Base-by-base conservation (phyloP, 2,113 vertebrate genomes). In the Paramisgurnus dabryanus region DNA sequence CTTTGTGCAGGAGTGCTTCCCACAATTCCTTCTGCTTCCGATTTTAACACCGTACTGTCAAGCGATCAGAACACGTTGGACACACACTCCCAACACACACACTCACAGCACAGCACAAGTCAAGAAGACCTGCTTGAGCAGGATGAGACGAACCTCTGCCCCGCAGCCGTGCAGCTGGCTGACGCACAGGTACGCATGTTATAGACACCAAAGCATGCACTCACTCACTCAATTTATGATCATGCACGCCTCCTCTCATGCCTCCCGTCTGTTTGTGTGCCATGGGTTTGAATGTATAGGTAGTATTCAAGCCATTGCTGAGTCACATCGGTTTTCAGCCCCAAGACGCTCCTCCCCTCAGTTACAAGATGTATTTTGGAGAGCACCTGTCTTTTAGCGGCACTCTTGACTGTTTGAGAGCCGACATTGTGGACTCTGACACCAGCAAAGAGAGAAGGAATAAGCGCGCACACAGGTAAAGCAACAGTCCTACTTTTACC, bases 61-160 rank as follows among this genome's bases (percentile, higher is more conserved):
- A 99, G 98, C 49, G 97, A 98, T 88, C 97, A 99, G 89, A 98
- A 99, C 87, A 98, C 98, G 0, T 88, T 99, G 89, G 98, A 99
- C 43, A 98, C 96, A 0, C 96, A 96, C 69, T 99, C 98, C 0
- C 97, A 97, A 88, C 96, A 95, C 82, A 95, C 95, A 0, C 94
- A 95, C 76, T 99, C 97, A 0, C 97, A 98, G 89, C 96, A 94
- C 84, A 99, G 97, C 92, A 96, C 94, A 41, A 99, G 98, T 83
- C 96, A 98, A 89, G 97, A 98, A 18, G 96, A 98, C 76, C 93
- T 98, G 49, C 95, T 91, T 1, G 95, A 96, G 50, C 92, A 96
- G 0, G 96, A 98, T 85, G 97, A 98, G 83, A 95, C 94, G 2
- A 97, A 96, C 85, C 95, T 95, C 80, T 97, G 96, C 10, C 96